Evolutionary conservation across 1,140 invertebrate species (phyloP).

Genomic region (Colletes latitarsis): DNA sequence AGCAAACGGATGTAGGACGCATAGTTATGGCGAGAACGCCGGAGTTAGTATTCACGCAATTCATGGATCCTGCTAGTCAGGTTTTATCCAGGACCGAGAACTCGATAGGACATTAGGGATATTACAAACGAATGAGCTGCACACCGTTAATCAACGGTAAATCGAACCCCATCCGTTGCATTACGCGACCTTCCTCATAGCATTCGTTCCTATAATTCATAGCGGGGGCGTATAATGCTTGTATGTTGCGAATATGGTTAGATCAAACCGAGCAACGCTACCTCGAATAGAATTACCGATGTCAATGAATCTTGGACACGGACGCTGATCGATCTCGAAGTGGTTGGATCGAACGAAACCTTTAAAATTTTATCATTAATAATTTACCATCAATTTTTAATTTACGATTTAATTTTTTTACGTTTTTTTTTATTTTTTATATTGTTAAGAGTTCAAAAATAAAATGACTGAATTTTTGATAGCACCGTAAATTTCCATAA

Average conservation of each 20-base stretch:
- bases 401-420: too few relatives aligned
- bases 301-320: neutral
- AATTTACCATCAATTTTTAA: too few relatives aligned
- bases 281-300: neutral
- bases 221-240: neutral
- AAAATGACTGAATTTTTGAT: too few relatives aligned
- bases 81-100: constrained; percentile 25
- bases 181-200: constrained; percentile 18
- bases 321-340: neutral
- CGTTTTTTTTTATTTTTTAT: too few relatives aligned
- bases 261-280: neutral
- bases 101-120: constrained; percentile 56
- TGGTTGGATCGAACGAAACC: neutral
- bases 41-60: constrained; percentile 26
- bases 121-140: constrained; percentile 46
- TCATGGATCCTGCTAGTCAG: constrained; percentile 4
- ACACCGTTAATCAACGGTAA: constrained; percentile 28
- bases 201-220: constrained; percentile 36
- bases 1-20: constrained; percentile 35
- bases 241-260: constrained; percentile 12
- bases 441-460: too few relatives aligned
- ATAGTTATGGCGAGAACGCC: neutral
- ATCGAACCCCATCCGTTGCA: constrained; percentile 32
- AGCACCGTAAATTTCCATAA: constrained; percentile 2
- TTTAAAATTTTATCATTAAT: too few relatives aligned